Percentiles rank a stretch among this genome's conserved stretches.
These are phyloP conservation scores for Eciton burchellii DNA, from an alignment of 1,140 invertebrate species.

Conservation along the genomic window DNA sequence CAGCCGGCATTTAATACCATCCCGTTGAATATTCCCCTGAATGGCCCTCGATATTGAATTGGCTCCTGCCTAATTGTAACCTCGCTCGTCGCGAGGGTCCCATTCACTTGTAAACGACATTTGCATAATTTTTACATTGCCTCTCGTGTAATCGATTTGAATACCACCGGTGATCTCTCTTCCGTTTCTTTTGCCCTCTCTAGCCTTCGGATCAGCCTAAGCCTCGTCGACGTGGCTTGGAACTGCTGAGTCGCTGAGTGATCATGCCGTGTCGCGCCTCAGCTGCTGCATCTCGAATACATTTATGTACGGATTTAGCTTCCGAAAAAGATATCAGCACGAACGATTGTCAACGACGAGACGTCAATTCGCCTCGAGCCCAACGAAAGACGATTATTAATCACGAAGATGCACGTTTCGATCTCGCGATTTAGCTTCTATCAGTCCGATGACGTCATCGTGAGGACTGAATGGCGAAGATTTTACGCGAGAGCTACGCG, in stretches of 20 bases:
- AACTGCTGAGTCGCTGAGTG: slow-evolving; percentile 68
- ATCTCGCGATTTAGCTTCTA: no score
- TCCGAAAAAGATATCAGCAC: no score
- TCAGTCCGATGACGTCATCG: no score
- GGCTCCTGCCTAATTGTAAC: slow-evolving; percentile 85
- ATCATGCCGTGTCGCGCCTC: slow-evolving; percentile 44
- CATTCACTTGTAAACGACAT: slow-evolving; percentile 83
- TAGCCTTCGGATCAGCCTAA: slow-evolving; percentile 56
- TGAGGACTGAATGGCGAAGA: no score
- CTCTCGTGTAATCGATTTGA: slow-evolving; percentile 79
- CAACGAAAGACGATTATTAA: no score
- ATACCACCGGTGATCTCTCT: slow-evolving; percentile 65
- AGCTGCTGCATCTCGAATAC: slow-evolving; percentile 18
- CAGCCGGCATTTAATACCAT: slow-evolving; percentile 83
- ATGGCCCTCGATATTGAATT: slow-evolving; percentile 85
- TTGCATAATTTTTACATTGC: slow-evolving; percentile 85
- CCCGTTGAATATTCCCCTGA: slow-evolving; percentile 83
- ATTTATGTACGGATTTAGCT: neutral
- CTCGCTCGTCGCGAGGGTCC: slow-evolving; percentile 78
- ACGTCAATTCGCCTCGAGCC: no score
- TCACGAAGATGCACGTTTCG: no score
- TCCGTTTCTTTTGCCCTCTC: slow-evolving; percentile 60
- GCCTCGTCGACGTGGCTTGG: slow-evolving; percentile 55
- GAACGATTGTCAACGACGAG: no score
- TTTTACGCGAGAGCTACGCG: no score